Conservation (phyloP, 2,113 vertebrate species). For the Ceyx cyanopectus region DNA sequence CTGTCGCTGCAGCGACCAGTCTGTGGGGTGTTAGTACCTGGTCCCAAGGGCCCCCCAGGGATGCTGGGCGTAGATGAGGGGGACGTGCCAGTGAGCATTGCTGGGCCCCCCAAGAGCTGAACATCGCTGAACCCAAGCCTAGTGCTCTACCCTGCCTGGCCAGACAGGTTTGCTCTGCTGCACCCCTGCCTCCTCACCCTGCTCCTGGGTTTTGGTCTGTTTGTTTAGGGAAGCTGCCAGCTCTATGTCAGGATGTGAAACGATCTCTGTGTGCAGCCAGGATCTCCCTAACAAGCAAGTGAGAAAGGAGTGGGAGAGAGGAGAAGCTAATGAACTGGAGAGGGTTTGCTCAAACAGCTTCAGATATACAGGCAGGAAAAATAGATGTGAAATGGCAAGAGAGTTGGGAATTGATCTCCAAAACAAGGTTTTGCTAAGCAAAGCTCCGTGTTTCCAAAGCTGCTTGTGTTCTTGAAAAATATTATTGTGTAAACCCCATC, state of each 20-base stretch:
- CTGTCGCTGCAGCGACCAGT: neutral
- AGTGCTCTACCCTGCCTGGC: neutral
- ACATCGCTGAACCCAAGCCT: neutral
- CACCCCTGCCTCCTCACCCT: neutral
- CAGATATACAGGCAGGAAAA: neutral
- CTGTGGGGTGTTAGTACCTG: neutral
- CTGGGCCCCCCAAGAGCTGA: neutral
- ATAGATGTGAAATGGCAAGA: neutral
- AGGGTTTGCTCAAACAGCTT: neutral
- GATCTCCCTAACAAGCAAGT: neutral
- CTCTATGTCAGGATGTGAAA: neutral
- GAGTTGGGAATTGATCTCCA: neutral
- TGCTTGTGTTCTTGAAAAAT: neutral
- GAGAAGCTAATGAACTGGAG: neutral
- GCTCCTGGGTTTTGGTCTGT: neutral
- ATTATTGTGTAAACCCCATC: neutral
- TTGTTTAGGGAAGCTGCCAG: slow-evolving; percentile 32
- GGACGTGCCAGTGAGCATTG: rapidly evolving
- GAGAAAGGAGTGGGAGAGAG: neutral
- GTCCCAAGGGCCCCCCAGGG: rapidly evolving
- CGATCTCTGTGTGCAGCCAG: neutral
- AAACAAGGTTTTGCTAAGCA: neutral
- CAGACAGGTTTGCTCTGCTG: slow-evolving; percentile 28
- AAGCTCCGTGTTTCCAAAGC: neutral
- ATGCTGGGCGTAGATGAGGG: neutral